phyloP scores from a whole-genome alignment of 2,888 invertebrate genomes.

The Petrolisthes cinctipes region DNA sequence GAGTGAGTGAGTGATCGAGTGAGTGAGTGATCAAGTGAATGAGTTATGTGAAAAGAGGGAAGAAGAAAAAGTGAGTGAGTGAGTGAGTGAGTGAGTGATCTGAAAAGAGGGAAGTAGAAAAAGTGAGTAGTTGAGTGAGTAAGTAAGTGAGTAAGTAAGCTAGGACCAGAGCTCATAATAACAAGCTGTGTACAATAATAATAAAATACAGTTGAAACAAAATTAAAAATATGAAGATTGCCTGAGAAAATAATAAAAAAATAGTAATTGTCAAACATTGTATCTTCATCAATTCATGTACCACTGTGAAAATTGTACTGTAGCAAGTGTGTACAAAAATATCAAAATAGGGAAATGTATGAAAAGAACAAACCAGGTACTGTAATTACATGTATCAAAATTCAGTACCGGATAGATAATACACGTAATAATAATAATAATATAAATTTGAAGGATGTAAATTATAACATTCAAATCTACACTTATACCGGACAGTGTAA shows the following conservation, averaged over 20 bases:
- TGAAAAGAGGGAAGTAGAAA: conserved; percentile 8
- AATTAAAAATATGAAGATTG: conserved; percentile 8
- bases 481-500: conserved; percentile 27
- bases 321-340: conserved; percentile 17
- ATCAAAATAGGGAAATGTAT: conserved; percentile 5
- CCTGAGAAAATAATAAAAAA: background rate
- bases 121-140: no score
- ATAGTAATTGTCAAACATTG: conserved; percentile 11
- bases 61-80: no score
- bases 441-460: background rate
- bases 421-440: background rate
- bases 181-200: conserved; percentile 2
- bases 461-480: conserved; percentile 27
- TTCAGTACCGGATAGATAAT: background rate
- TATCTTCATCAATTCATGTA: conserved; percentile 17
- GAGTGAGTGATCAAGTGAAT: no score
- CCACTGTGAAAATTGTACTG: background rate
- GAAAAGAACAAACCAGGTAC: background rate
- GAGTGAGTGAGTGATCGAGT: no score
- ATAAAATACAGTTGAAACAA: conserved; percentile 5
- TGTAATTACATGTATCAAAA: conserved; percentile 12
- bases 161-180: conserved; percentile 47
- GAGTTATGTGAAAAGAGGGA: no score
- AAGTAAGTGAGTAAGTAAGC: background rate
- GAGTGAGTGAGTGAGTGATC: background rate